Percentiles rank a stretch among this genome's conserved stretches.
Evolutionary conservation across 2,113 vertebrate genomes (phyloP).

Genomic region (Formicarius rufipectus): DNA sequence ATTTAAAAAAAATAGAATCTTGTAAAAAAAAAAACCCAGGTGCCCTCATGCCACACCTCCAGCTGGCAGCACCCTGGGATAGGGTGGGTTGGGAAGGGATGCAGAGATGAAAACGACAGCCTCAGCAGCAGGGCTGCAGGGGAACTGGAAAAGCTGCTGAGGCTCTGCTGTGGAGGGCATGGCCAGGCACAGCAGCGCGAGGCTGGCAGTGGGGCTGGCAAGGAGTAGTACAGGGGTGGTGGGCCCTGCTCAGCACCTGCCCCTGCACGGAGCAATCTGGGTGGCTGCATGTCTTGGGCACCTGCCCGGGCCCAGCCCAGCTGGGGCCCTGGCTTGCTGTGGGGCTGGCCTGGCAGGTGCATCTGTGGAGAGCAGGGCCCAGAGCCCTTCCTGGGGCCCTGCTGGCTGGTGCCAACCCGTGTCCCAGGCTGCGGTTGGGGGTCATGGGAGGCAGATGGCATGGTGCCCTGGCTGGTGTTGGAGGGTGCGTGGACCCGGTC

Average conservation of each 20-base stretch:
- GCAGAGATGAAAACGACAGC: not conserved
- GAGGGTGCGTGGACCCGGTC: not conserved
- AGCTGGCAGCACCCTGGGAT: constrained; percentile 42
- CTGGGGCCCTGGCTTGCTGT: not conserved
- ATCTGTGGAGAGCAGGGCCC: not conserved
- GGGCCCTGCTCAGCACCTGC: not conserved
- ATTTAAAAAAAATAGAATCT: constrained; percentile 76
- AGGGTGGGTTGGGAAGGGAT: not conserved
- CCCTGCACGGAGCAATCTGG: not conserved
- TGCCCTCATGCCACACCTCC: constrained; percentile 28
- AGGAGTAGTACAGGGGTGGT: not conserved
- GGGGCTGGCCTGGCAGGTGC: not conserved
- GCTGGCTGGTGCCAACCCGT: not conserved
- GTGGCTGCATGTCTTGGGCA: not conserved
- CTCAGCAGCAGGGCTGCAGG: not conserved
- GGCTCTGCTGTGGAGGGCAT: not conserved
- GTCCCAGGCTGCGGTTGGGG: not conserved
- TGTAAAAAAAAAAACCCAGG: constrained; percentile 65
- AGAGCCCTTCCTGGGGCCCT: not conserved
- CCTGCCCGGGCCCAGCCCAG: constrained; percentile 51
- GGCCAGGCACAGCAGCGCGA: not conserved
- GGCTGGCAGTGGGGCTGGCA: not conserved
- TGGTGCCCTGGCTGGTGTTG: constrained; percentile 31
- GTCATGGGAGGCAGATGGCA: not conserved
- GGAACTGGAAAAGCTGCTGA: not conserved